Percentiles rank a stretch among this genome's conserved stretches.
These are phyloP conservation scores for Harpagifer antarcticus DNA, from an alignment of 2,797 vertebrate genomes.

Conservation along the genomic window DNA sequence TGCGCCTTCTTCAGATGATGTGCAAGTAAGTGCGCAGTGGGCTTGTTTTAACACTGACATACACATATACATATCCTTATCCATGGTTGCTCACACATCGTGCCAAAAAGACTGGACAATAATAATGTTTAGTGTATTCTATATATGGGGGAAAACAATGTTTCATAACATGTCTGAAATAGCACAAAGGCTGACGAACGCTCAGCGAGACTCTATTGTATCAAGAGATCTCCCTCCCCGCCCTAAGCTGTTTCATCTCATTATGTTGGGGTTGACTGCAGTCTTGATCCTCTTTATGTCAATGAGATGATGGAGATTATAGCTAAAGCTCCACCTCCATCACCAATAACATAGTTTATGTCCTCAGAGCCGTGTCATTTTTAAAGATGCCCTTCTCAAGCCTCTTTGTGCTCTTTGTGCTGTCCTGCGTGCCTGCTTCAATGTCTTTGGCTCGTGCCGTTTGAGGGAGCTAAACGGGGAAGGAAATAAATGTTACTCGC, in stretches of 20 bases:
- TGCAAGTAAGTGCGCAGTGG: conserved; percentile 89
- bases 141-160: not conserved
- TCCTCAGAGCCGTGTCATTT: conserved; percentile 66
- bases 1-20: conserved; percentile 96
- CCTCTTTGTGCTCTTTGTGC: conserved; percentile 33
- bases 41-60: not conserved
- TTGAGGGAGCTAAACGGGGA: conserved; percentile 24
- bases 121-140: not conserved
- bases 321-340: conserved; percentile 71
- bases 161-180: conserved; percentile 38
- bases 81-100: not conserved
- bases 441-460: conserved; percentile 10
- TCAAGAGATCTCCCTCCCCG: conserved; percentile 60
- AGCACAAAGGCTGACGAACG: conserved; percentile 51
- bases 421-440: conserved; percentile 6
- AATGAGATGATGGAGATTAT: conserved; percentile 82
- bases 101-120: not conserved
- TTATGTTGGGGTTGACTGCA: conserved; percentile 67
- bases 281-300: conserved; percentile 81
- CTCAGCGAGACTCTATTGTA: conserved; percentile 55
- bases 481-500: conserved; percentile 3
- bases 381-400: conserved; percentile 54
- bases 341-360: conserved; percentile 75
- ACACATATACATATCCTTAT: not conserved
- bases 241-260: conserved; percentile 72